These are phyloP conservation scores for Epinephelus cyanopodus DNA, from an alignment of 2,113 vertebrate genomes.

Conservation along the genomic window DNA sequence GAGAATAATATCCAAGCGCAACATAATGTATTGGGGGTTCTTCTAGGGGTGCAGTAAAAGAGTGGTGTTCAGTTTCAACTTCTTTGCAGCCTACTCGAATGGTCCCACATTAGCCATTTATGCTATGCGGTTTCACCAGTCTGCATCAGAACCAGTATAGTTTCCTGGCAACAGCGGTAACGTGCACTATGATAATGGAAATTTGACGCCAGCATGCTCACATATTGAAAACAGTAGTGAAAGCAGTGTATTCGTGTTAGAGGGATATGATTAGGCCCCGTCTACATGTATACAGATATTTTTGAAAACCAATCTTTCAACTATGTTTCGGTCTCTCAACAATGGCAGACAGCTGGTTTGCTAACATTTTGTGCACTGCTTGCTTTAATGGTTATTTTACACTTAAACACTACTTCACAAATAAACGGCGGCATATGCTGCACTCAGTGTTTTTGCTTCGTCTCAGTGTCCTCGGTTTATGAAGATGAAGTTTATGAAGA, in stretches of 20 bases:
- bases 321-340: no score
- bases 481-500: no score
- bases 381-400: no score
- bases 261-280: not conserved
- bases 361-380: no score
- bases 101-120: not conserved
- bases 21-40: not conserved
- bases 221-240: not conserved
- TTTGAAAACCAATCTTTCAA: no score
- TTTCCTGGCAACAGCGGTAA: constrained; percentile 24
- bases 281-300: not conserved
- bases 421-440: no score
- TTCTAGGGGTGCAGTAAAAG: not conserved
- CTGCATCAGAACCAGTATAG: not conserved
- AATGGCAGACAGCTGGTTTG: no score
- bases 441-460: no score
- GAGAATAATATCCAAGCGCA: not conserved
- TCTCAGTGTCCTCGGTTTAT: no score
- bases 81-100: not conserved
- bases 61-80: not conserved
- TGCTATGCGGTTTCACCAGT: no score
- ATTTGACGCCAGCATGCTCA: constrained; percentile 6
- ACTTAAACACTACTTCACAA: no score
- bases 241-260: not conserved
- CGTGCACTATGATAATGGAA: not conserved